Conservation (phyloP, 2,888 invertebrate species). For the Boloria selene region DNA sequence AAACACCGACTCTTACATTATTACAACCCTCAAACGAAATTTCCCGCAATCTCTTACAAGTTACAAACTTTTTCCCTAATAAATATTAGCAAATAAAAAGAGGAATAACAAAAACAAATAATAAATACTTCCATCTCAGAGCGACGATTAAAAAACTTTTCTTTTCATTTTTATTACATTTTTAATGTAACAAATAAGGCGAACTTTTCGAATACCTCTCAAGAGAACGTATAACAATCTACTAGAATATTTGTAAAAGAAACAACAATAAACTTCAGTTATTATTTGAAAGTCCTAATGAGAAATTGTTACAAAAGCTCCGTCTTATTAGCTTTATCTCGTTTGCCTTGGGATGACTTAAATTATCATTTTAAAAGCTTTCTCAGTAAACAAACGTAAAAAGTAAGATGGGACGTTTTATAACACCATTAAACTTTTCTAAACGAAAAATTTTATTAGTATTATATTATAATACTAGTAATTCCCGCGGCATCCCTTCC, state of each 20-base stretch:
- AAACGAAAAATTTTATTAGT: too few relatives aligned
- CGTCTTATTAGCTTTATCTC: conserved; percentile 30
- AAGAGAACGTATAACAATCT: neutral
- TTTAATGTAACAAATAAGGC: conserved; percentile 20
- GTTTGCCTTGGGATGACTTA: conserved; percentile 16
- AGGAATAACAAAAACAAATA: conserved; percentile 16
- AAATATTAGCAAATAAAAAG: neutral
- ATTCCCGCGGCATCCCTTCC: too few relatives aligned
- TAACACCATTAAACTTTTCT: too few relatives aligned
- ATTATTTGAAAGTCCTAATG: conserved; percentile 30
- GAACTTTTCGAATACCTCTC: conserved; percentile 20
- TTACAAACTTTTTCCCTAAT: conserved; percentile 5
- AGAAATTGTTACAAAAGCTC: conserved; percentile 30
- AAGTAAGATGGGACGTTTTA: too few relatives aligned
- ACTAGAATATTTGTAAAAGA: conserved; percentile 25
- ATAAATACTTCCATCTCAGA: conserved; percentile 21
- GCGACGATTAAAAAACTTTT: conserved; percentile 28
- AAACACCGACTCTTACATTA: neutral
- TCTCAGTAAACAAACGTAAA: conserved; percentile 2
- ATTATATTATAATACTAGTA: too few relatives aligned
- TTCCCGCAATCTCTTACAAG: neutral
- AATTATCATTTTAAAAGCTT: conserved; percentile 22
- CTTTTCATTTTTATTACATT: conserved; percentile 20
- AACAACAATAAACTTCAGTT: conserved; percentile 31
- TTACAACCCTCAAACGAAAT: conserved; percentile 7